Percentiles rank a stretch among this genome's conserved stretches.
phyloP scores from a whole-genome alignment of 2,888 invertebrate genomes.

The Drosophila melanosoma region DNA sequence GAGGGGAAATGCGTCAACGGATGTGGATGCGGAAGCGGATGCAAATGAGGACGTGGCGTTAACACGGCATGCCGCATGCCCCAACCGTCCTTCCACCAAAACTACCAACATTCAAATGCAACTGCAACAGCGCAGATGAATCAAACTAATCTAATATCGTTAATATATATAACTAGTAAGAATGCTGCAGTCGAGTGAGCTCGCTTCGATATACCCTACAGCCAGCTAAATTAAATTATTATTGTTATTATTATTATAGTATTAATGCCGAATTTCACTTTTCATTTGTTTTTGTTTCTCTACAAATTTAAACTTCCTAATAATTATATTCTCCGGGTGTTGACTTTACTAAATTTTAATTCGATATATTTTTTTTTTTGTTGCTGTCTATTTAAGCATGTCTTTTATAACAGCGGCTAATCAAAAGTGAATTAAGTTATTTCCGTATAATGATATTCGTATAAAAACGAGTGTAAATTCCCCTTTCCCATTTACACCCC shows the following conservation, averaged over 20 bases:
- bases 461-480: background rate
- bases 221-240: background rate
- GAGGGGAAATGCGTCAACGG: slow-evolving; percentile 10
- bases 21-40: background rate
- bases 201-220: background rate
- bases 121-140: background rate
- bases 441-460: slow-evolving; percentile 15
- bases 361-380: background rate
- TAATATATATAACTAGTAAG: background rate
- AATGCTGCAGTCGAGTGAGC: background rate
- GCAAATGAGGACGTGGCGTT: slow-evolving; percentile 5
- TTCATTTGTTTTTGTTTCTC: too few relatives aligned
- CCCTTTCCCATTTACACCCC: background rate
- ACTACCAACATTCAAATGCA: slow-evolving; percentile 1
- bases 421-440: slow-evolving; percentile 21
- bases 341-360: background rate
- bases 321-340: too few relatives aligned
- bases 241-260: too few relatives aligned
- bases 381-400: background rate
- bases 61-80: slow-evolving; percentile 29
- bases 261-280: too few relatives aligned
- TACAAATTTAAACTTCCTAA: too few relatives aligned
- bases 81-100: background rate
- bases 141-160: background rate
- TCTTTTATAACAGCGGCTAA: slow-evolving; percentile 1